These are phyloP conservation scores for Folsomia candida DNA, from an alignment of 2,888 invertebrate species.

Conservation along the genomic window DNA sequence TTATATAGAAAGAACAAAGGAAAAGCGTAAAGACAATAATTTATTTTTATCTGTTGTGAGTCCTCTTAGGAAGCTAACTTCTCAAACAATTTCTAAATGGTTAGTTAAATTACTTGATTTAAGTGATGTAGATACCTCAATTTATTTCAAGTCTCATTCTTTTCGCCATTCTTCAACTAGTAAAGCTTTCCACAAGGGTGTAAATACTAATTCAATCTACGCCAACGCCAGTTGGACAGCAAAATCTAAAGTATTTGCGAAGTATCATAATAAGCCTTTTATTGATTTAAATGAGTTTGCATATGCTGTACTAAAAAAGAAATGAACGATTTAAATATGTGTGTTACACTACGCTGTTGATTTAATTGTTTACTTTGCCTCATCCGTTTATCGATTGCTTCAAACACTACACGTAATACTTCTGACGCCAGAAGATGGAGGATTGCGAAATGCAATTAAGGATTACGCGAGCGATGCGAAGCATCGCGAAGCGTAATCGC, in stretches of 20 bases:
- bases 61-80: constrained; percentile 13
- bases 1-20: constrained; percentile 16
- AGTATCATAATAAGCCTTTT: constrained; percentile 21
- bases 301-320: too few relatives aligned
- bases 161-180: constrained; percentile 22
- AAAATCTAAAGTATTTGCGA: constrained; percentile 4
- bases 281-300: too few relatives aligned
- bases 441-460: too few relatives aligned
- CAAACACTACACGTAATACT: too few relatives aligned
- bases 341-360: too few relatives aligned
- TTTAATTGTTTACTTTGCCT: too few relatives aligned
- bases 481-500: too few relatives aligned
- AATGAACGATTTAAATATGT: too few relatives aligned
- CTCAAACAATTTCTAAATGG: constrained; percentile 29
- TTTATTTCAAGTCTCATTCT: constrained; percentile 18
- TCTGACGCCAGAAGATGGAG: too few relatives aligned
- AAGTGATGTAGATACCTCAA: constrained; percentile 3
- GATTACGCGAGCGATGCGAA: too few relatives aligned
- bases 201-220: constrained; percentile 5
- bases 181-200: constrained; percentile 14
- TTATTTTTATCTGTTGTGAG: constrained; percentile 16
- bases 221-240: constrained; percentile 13
- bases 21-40: background rate
- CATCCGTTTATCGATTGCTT: too few relatives aligned
- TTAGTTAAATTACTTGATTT: background rate